Percentiles rank a stretch among this genome's conserved stretches.
phyloP scores from a whole-genome alignment of 2,888 invertebrate species.

The Argyresthia goedartella region DNA sequence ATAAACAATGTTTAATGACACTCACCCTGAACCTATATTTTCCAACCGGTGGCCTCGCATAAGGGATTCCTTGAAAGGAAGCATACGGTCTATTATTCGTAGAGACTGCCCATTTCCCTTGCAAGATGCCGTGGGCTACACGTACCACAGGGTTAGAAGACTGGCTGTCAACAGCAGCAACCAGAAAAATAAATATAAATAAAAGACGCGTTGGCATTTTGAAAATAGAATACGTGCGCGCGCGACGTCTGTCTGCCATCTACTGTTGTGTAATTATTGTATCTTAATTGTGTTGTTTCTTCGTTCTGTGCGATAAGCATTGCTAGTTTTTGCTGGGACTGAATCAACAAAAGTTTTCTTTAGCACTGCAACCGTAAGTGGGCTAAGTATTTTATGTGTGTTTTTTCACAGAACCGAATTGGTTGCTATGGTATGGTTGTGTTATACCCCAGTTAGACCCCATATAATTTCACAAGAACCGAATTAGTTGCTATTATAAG shows the following conservation, averaged over 20 bases:
- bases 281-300: background rate
- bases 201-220: conserved; percentile 27
- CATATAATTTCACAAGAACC: too few species aligned
- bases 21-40: conserved; percentile 71
- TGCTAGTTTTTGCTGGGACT: too few species aligned
- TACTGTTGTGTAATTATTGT: background rate
- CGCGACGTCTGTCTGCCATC: background rate
- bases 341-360: too few species aligned
- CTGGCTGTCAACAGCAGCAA: conserved; percentile 22
- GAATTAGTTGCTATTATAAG: too few species aligned
- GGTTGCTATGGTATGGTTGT: too few species aligned
- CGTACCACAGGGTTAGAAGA: conserved; percentile 39
- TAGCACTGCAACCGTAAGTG: too few species aligned
- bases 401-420: too few species aligned
- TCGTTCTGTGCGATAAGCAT: background rate
- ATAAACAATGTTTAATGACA: conserved; percentile 5
- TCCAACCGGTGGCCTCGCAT: conserved; percentile 76
- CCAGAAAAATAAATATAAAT: conserved; percentile 21
- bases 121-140: conserved; percentile 38
- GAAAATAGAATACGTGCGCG: conserved; percentile 8
- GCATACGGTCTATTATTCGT: conserved; percentile 54
- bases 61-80: conserved; percentile 77
- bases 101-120: conserved; percentile 49
- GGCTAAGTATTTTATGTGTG: too few species aligned
- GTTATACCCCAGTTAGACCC: too few species aligned